These are phyloP conservation scores for Picus viridis DNA, from an alignment of 2,797 vertebrate species.

Conservation along the genomic window DNA sequence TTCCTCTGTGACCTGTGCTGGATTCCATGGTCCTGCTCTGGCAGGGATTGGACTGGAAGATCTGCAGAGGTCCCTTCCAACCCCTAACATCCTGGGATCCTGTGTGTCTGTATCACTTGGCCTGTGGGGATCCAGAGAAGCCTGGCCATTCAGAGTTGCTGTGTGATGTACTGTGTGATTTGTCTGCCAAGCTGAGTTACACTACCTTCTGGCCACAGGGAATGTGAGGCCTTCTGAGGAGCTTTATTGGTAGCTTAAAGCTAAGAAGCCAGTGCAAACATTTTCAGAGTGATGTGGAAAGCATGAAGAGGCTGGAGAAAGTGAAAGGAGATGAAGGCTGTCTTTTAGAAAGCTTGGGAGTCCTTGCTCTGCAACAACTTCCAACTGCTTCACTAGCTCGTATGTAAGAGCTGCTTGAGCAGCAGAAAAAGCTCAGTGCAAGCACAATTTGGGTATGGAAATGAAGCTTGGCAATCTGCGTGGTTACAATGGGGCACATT, in stretches of 20 bases:
- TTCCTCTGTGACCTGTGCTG: no score
- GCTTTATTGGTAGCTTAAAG: not conserved
- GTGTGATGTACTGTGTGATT: not conserved
- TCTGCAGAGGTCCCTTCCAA: no score
- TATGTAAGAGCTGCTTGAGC: conserved; percentile 39
- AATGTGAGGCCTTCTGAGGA: not conserved
- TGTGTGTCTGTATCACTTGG: not conserved
- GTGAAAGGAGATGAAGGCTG: not conserved
- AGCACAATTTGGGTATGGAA: conserved; percentile 66
- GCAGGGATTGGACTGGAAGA: no score
- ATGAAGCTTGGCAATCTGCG: conserved; percentile 63
- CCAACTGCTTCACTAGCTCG: not conserved
- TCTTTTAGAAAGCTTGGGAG: not conserved
- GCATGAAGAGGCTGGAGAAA: not conserved
- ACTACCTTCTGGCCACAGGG: not conserved
- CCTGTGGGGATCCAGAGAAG: not conserved
- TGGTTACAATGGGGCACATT: conserved; percentile 64
- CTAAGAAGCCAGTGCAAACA: not conserved
- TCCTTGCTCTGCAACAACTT: not conserved
- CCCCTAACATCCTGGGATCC: no score
- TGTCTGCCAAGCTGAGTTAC: not conserved
- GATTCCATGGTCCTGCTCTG: no score
- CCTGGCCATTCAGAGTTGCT: not conserved
- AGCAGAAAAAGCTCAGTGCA: conserved; percentile 40
- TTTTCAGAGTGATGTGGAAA: not conserved